Evolutionary conservation across 2,113 vertebrate species (phyloP).

Genomic region (Eudyptes chrysolophus): DNA sequence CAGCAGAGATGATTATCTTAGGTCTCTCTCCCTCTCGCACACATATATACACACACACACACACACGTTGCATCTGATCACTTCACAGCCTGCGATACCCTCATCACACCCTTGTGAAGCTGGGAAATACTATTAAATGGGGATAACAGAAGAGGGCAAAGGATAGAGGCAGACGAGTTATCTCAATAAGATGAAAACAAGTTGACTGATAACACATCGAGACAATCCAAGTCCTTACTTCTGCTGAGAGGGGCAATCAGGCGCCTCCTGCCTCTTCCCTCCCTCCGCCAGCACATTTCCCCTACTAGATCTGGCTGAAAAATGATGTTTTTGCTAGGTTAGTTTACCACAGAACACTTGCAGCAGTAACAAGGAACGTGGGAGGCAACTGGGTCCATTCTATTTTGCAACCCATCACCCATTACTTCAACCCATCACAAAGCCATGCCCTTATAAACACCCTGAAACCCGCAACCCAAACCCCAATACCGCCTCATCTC

Average conservation of each 20-base stretch:
- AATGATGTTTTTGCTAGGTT: background rate
- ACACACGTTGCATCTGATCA: background rate
- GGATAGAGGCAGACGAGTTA: background rate
- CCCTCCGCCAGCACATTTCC: background rate
- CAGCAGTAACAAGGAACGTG: background rate
- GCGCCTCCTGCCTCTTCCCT: background rate
- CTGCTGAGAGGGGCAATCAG: background rate
- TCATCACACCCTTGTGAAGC: background rate
- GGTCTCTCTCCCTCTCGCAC: background rate
- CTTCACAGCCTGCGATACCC: background rate
- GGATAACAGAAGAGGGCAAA: background rate
- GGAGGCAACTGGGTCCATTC: background rate
- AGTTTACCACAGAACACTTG: background rate
- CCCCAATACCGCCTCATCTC: background rate
- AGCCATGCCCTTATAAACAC: background rate
- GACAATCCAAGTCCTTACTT: background rate
- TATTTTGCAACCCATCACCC: background rate
- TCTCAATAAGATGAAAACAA: background rate
- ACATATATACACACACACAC: background rate
- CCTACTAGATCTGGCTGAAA: background rate
- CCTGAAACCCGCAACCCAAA: background rate
- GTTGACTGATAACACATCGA: background rate
- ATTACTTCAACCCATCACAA: background rate
- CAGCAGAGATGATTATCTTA: background rate
- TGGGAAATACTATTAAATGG: constrained; percentile 13